These are phyloP conservation scores for Anthonomus grandis DNA, from an alignment of 1,140 invertebrate genomes.

Conservation along the genomic window DNA sequence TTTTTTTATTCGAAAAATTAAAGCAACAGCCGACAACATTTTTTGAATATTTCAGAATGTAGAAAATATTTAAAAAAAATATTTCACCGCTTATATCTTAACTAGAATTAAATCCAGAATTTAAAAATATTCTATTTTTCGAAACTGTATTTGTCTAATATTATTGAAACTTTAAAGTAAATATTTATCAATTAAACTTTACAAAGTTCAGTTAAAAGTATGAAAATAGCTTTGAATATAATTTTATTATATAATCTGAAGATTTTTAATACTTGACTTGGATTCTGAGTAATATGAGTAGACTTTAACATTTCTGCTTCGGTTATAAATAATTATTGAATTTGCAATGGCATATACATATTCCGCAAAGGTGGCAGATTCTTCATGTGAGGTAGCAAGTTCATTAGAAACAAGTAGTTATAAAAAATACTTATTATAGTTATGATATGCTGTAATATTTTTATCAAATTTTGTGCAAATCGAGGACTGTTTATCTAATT, in stretches of 20 bases:
- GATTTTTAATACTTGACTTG: neutral
- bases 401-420: slow-evolving; percentile 5
- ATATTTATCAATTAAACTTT: neutral
- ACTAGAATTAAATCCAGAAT: neutral
- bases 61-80: no score
- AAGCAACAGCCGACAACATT: neutral
- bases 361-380: neutral
- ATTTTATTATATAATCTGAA: no score
- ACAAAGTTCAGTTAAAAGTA: slow-evolving; percentile 3
- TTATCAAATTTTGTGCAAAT: no score
- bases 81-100: neutral
- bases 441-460: no score
- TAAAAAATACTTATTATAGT: no score
- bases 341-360: neutral
- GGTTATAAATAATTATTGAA: no score
- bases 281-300: neutral
- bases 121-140: neutral
- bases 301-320: neutral
- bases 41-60: slow-evolving; percentile 1
- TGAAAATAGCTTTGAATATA: slow-evolving; percentile 1
- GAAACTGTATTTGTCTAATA: neutral
- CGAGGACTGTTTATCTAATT: slow-evolving; percentile 7
- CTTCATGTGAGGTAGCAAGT: slow-evolving; percentile 2
- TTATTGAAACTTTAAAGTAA: slow-evolving; percentile 2
- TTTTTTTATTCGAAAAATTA: slow-evolving; percentile 3